These are phyloP conservation scores for Dinoponera quadriceps DNA, from an alignment of 1,140 invertebrate species.

Conservation along the genomic window DNA sequence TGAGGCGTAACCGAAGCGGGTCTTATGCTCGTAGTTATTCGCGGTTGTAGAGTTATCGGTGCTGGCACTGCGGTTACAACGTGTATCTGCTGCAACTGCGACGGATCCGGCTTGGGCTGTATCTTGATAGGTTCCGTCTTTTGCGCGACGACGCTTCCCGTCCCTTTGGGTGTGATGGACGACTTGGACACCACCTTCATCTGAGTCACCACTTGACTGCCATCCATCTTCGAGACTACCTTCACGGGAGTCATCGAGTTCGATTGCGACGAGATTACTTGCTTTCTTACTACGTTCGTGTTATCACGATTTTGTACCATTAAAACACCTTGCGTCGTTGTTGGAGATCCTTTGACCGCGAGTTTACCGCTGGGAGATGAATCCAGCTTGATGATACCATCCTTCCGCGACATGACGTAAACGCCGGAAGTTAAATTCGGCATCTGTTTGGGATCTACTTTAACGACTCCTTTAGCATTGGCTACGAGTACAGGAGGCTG, in stretches of 20 bases:
- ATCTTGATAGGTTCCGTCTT: conserved; percentile 84
- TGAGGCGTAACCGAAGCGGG: conserved; percentile 66
- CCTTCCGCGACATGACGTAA: conserved; percentile 91
- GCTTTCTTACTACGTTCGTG: conserved; percentile 80
- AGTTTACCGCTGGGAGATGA: conserved; percentile 87
- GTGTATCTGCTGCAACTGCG: conserved; percentile 83
- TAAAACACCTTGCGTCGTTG: conserved; percentile 76
- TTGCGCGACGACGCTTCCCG: conserved; percentile 72
- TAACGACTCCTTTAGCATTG: conserved; percentile 90
- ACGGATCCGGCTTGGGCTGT: conserved; percentile 83
- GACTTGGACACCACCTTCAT: conserved; percentile 83
- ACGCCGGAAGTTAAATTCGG: conserved; percentile 89
- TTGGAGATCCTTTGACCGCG: conserved; percentile 78
- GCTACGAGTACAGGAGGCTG: conserved; percentile 86
- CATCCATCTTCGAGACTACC: conserved; percentile 83
- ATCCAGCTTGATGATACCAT: conserved; percentile 89
- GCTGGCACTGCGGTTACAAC: conserved; percentile 81
- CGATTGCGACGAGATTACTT: conserved; percentile 79
- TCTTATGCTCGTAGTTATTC: conserved; percentile 76
- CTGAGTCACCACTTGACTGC: conserved; percentile 82
- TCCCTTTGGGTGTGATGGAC: conserved; percentile 74
- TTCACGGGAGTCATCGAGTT: conserved; percentile 82
- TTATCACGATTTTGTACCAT: conserved; percentile 83
- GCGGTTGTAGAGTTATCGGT: conserved; percentile 77
- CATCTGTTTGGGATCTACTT: conserved; percentile 91